Conservation (phyloP, 2,113 vertebrate genomes). For the Oreochromis aureus region DNA sequence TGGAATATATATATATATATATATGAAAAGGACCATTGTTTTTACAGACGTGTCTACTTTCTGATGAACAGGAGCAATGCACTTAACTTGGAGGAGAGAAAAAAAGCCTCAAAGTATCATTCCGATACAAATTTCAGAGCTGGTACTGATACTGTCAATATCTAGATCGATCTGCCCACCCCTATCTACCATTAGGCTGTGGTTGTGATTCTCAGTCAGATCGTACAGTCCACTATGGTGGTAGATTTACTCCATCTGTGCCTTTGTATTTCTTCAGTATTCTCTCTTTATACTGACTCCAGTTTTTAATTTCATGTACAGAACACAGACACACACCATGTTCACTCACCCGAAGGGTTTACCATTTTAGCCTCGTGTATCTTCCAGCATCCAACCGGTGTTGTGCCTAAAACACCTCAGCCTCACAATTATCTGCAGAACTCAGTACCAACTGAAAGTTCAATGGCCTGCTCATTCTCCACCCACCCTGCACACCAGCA, state of each 20-base stretch:
- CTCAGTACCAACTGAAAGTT: not conserved
- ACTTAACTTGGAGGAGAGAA: not conserved
- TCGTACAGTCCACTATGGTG: not conserved
- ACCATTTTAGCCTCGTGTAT: not conserved
- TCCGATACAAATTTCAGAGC: not conserved
- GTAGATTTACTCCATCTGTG: not conserved
- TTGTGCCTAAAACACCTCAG: not conserved
- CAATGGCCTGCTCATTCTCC: not conserved
- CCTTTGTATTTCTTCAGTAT: not conserved
- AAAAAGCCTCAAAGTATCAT: not conserved
- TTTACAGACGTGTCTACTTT: not conserved
- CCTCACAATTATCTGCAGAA: not conserved
- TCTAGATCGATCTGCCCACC: not conserved
- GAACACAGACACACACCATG: not conserved
- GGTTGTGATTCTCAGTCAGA: not conserved
- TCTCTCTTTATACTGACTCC: not conserved
- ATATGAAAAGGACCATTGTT: not conserved
- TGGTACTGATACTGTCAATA: not conserved
- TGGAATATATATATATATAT: not conserved
- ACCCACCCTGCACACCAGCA: not conserved
- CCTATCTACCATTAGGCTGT: not conserved
- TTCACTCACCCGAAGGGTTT: not conserved
- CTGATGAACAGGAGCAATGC: not conserved
- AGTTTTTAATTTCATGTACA: not conserved
- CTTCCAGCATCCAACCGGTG: not conserved